Conservation (phyloP, 2,113 vertebrate species). For the Lipophrys pholis region DNA sequence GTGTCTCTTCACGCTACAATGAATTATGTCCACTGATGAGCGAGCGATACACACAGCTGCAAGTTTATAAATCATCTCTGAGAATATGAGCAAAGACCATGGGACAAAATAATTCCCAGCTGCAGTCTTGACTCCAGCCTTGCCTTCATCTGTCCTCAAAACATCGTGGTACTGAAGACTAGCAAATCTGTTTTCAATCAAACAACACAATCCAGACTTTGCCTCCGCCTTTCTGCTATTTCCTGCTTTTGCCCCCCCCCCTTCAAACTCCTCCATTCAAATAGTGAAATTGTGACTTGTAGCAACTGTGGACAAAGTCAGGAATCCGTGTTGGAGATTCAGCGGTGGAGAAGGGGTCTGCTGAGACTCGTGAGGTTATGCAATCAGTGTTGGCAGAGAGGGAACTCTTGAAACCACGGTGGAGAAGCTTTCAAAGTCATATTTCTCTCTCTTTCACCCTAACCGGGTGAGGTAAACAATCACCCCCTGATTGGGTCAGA, state of each 20-base stretch:
- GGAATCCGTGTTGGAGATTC: slow-evolving; percentile 8
- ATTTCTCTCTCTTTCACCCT: neutral
- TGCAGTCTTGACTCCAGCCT: slow-evolving; percentile 56
- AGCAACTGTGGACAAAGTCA: slow-evolving; percentile 21
- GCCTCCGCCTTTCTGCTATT: slow-evolving; percentile 36
- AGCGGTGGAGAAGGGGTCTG: slow-evolving; percentile 20
- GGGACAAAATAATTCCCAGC: slow-evolving; percentile 70
- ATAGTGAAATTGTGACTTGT: slow-evolving; percentile 18
- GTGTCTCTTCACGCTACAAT: slow-evolving; percentile 22
- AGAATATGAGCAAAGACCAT: slow-evolving; percentile 58
- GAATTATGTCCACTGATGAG: slow-evolving; percentile 35
- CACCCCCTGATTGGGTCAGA: no score
- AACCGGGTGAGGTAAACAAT: no score
- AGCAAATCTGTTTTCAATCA: slow-evolving; percentile 76
- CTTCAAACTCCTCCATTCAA: slow-evolving; percentile 27
- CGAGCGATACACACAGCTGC: slow-evolving; percentile 65
- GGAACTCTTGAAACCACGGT: neutral
- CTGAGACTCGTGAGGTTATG: slow-evolving; percentile 27
- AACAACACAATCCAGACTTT: slow-evolving; percentile 54
- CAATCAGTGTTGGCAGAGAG: slow-evolving; percentile 24
- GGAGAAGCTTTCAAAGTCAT: neutral
- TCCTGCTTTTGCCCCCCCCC: slow-evolving; percentile 35
- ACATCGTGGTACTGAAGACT: slow-evolving; percentile 60
- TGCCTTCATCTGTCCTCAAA: slow-evolving; percentile 64
- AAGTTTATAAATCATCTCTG: slow-evolving; percentile 68